A percentile compares a stretch with the other conserved stretches of the same genome.
Evolutionary conservation across 2,113 vertebrate species (phyloP).

Genomic region (zebrafish (Danio rerio)): DNA sequence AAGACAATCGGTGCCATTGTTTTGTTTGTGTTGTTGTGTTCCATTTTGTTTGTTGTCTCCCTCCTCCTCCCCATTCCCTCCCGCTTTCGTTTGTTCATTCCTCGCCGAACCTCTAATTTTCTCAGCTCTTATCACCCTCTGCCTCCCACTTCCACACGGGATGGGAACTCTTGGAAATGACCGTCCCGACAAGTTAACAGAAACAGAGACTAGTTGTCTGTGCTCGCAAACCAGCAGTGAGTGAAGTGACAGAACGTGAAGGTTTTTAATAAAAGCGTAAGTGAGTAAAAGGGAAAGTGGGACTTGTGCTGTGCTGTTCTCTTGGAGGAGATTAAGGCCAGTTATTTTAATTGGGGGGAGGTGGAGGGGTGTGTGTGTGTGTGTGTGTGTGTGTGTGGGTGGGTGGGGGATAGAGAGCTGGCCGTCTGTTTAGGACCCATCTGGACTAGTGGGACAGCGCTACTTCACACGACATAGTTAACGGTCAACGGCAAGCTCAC

Average conservation of each 20-base stretch:
- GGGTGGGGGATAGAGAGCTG: slow-evolving; percentile 65
- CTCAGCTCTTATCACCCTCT: slow-evolving; percentile 33
- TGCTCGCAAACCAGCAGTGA: not conserved
- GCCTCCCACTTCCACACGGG: not conserved
- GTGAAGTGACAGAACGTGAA: not conserved
- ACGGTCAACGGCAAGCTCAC: slow-evolving; percentile 75
- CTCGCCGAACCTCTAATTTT: slow-evolving; percentile 37
- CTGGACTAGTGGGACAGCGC: slow-evolving; percentile 63
- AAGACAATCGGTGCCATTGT: slow-evolving; percentile 96
- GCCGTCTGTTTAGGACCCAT: slow-evolving; percentile 70
- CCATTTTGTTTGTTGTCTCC: slow-evolving; percentile 67
- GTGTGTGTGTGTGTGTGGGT: slow-evolving; percentile 48
- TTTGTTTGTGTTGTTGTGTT: slow-evolving; percentile 83
- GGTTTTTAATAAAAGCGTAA: slow-evolving; percentile 57
- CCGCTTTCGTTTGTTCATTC: slow-evolving; percentile 51
- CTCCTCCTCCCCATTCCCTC: slow-evolving; percentile 25
- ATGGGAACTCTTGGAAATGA: slow-evolving; percentile 33
- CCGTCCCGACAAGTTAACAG: slow-evolving; percentile 29
- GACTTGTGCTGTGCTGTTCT: slow-evolving; percentile 46
- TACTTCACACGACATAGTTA: slow-evolving; percentile 45
- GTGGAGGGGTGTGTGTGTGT: slow-evolving; percentile 56
- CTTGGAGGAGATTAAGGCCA: slow-evolving; percentile 73
- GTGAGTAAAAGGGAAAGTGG: slow-evolving; percentile 68
- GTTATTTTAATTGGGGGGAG: slow-evolving; percentile 72
- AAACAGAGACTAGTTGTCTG: slow-evolving; percentile 20